Evolutionary conservation across 2,797 vertebrate genomes (phyloP).

Genomic region (Anguilla anguilla): DNA sequence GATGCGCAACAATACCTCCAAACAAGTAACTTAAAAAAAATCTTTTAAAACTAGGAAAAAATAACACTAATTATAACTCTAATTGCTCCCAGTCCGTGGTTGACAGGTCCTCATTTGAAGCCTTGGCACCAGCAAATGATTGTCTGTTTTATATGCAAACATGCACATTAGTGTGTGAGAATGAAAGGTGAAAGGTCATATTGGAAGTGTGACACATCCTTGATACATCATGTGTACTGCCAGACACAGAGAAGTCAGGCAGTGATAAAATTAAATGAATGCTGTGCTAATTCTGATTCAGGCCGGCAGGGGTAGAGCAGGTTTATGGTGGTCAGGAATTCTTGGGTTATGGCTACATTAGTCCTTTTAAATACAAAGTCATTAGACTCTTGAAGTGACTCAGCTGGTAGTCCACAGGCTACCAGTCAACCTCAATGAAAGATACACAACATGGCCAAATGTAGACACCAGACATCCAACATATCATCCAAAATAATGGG

Average conservation of each 20-base stretch:
- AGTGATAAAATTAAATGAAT: not conserved
- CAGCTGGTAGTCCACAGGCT: not conserved
- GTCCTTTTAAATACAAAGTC: not conserved
- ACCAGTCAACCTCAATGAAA: not conserved
- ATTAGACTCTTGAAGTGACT: not conserved
- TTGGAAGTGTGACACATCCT: not conserved
- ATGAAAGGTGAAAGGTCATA: constrained; percentile 2
- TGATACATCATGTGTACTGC: not conserved
- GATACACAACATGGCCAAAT: too few species aligned
- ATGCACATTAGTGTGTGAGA: not conserved
- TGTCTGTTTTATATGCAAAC: not conserved
- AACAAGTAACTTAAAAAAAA: not conserved
- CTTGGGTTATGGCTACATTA: not conserved
- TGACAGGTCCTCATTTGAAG: not conserved
- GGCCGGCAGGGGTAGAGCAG: not conserved
- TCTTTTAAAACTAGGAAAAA: not conserved
- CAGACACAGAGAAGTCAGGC: not conserved
- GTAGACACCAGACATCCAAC: too few species aligned
- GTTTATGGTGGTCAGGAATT: not conserved
- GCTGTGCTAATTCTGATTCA: not conserved
- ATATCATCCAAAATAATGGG: too few species aligned
- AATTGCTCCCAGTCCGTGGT: not conserved
- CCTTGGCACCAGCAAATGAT: not conserved
- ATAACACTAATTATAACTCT: not conserved
- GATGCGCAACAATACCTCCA: not conserved